Percentiles rank a stretch among this genome's conserved stretches.
Evolutionary conservation across 2,888 invertebrate species (phyloP).

Genomic region (Tolmerus cingulatus): DNA sequence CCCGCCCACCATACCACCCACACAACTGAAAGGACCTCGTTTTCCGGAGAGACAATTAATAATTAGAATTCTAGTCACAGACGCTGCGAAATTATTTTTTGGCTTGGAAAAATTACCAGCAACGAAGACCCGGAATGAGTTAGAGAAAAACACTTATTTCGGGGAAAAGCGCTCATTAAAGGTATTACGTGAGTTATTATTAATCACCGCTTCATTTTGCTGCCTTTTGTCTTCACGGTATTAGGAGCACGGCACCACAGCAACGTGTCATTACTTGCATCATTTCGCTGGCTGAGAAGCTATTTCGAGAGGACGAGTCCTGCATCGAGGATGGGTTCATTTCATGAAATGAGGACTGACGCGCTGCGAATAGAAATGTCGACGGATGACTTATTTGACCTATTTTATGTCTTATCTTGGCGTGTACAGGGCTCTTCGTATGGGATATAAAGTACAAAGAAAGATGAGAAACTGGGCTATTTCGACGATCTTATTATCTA

Average conservation of each 20-base stretch:
- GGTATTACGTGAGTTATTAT: constrained; percentile 41
- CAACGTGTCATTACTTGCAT: not conserved
- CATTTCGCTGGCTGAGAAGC: not conserved
- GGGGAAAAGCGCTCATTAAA: constrained; percentile 24
- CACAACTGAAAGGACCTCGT: constrained; percentile 1
- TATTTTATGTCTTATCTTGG: not conserved
- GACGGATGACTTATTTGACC: not conserved
- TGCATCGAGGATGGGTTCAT: not conserved
- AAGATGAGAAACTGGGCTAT: not conserved
- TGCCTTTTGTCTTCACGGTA: not conserved
- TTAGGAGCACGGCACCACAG: not conserved
- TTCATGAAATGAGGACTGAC: not conserved
- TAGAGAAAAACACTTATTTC: constrained; percentile 16
- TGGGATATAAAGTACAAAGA: not conserved
- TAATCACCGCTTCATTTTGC: constrained; percentile 17
- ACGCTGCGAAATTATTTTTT: constrained; percentile 30
- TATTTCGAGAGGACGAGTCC: not conserved
- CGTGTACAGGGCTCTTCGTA: not conserved
- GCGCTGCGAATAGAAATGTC: not conserved
- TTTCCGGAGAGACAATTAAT: constrained; percentile 24
- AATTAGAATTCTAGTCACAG: constrained; percentile 35
- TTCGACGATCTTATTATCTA: not conserved
- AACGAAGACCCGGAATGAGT: not conserved
- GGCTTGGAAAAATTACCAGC: constrained; percentile 28
- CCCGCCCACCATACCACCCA: not conserved